Evolutionary conservation across 2,113 vertebrate genomes (phyloP).

Genomic region (Nettapus auritus): DNA sequence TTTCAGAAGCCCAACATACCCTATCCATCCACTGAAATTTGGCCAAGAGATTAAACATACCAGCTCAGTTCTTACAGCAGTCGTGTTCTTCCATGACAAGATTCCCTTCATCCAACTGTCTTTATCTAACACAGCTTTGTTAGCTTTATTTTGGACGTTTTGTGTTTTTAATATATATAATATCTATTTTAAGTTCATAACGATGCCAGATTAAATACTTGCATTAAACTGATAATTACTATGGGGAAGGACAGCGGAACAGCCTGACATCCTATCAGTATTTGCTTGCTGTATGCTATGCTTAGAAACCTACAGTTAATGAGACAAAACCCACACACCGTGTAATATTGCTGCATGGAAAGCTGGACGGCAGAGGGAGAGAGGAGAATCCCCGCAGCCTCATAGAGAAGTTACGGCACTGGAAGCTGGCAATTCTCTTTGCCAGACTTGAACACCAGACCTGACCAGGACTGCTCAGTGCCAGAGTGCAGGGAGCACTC

Average conservation of each 20-base stretch:
- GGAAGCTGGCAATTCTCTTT: not conserved
- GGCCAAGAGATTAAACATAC: not conserved
- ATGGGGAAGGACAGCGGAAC: fast-evolving
- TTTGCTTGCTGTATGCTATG: not conserved
- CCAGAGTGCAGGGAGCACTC: not conserved
- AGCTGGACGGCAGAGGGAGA: not conserved
- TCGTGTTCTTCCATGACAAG: fast-evolving
- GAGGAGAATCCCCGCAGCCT: not conserved
- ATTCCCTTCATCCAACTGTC: too few species aligned
- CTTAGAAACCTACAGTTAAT: not conserved
- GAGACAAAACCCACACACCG: not conserved
- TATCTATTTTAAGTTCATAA: not conserved
- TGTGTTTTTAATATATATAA: not conserved
- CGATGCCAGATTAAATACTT: not conserved
- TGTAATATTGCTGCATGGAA: not conserved
- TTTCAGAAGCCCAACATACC: not conserved
- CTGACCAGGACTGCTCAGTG: not conserved
- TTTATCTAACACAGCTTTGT: not conserved
- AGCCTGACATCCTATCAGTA: not conserved
- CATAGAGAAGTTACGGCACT: fast-evolving
- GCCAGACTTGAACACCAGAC: not conserved
- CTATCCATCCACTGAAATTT: not conserved
- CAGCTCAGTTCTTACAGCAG: not conserved
- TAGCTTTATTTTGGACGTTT: not conserved
- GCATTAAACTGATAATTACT: fast-evolving